Percentiles rank a stretch among this genome's conserved stretches.
Conservation (phyloP, 2,113 vertebrate species). For the Columba janthina region DNA sequence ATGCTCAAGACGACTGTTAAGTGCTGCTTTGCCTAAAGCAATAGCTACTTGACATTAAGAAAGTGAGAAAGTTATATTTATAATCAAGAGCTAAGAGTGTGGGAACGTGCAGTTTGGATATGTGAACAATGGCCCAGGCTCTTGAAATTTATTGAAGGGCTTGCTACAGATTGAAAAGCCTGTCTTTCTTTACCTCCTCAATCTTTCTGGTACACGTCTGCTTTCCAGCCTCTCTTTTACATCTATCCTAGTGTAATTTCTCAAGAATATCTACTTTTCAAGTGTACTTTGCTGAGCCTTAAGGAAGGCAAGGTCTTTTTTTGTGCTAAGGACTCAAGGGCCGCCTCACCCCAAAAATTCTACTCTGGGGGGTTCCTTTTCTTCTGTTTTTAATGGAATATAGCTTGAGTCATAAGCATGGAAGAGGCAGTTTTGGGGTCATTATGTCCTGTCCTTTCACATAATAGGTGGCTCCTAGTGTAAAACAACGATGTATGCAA, state of each 20-base stretch:
- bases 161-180: neutral
- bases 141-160: neutral
- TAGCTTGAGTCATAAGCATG: neutral
- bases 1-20: neutral
- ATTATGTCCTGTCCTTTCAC: neutral
- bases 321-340: neutral
- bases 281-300: neutral
- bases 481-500: neutral
- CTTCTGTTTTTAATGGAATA: neutral
- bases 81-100: neutral
- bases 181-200: neutral
- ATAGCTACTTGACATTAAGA: neutral
- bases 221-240: neutral
- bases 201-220: neutral
- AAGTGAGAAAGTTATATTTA: neutral
- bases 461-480: neutral
- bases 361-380: accelerated
- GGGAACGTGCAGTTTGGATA: neutral
- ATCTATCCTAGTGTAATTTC: neutral
- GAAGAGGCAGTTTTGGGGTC: neutral
- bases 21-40: constrained; percentile 1
- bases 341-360: neutral
- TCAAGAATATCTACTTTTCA: neutral
- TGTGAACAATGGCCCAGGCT: neutral
- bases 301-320: neutral